Conservation (phyloP, 1,140 invertebrate genomes). For the Whitmania pigra region DNA sequence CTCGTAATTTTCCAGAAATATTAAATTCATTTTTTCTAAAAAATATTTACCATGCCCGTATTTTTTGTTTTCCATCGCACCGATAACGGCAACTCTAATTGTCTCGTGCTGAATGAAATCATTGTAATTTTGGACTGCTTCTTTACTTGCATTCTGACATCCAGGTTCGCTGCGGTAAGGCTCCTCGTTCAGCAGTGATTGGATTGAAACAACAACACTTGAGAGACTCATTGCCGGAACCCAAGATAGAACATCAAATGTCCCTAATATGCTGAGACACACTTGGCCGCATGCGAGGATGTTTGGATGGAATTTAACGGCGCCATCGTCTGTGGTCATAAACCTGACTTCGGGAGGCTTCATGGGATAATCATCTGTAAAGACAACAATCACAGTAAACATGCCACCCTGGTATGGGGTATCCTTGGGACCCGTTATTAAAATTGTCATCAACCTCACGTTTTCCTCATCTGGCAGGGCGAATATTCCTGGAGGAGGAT, state of each 20-base stretch:
- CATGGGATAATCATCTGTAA: conserved; percentile 47
- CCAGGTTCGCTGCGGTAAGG: conserved; percentile 54
- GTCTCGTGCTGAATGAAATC: conserved; percentile 50
- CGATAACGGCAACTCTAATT: conserved; percentile 48
- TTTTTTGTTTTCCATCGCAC: conserved; percentile 45
- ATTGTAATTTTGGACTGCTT: conserved; percentile 45
- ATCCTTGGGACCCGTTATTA: conserved; percentile 53
- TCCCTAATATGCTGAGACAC: conserved; percentile 53
- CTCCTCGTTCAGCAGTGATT: conserved; percentile 50
- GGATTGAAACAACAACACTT: conserved; percentile 50
- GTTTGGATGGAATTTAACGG: conserved; percentile 54
- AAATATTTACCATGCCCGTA: too few relatives aligned
- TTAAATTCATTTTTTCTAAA: too few relatives aligned
- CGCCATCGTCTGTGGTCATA: conserved; percentile 52
- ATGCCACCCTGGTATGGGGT: conserved; percentile 57
- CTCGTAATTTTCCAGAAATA: too few relatives aligned
- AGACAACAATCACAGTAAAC: conserved; percentile 50
- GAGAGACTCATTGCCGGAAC: conserved; percentile 50
- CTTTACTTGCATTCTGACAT: conserved; percentile 39
- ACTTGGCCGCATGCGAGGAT: conserved; percentile 54
- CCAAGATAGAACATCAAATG: conserved; percentile 51
- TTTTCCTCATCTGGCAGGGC: conserved; percentile 48
- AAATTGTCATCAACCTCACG: conserved; percentile 45
- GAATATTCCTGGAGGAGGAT: conserved; percentile 50
- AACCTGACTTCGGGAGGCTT: conserved; percentile 49